Evolutionary conservation across 92 coral and sea anemone genomes (phyloP), one percentile per base, ranked within the genome.

Genomic region (Palythoa grandis): DNA sequence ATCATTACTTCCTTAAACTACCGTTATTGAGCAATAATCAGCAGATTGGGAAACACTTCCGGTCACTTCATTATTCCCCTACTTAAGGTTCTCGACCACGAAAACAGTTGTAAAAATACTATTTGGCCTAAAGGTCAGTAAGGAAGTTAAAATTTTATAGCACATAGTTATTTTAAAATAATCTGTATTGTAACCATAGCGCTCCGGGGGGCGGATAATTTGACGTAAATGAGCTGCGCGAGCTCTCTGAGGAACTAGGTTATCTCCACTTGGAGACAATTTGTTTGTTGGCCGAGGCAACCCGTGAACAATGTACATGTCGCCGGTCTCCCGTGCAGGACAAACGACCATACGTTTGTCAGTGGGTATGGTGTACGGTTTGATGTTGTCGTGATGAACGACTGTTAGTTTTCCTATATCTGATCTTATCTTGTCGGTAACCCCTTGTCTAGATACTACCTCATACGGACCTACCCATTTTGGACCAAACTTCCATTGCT

Each of bases 401-500:
- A 82, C 90, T 61, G 75, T 39, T 20, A 54, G 17, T 67, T 87
- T 90, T 23, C 86, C 91, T 69, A 38, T 25, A 20, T 72, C 37
- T n/a, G 88, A 87, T 57, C 25, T 69, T 1, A 87, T 82, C 67
- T 82, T 87, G 76, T 90, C 86, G 35, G 87, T 79, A 66, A 87
- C 93, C 8, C 93, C 93, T 19, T 35, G 35, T 29, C 86, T 17
- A 70, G 66, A 25, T 74, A 87, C 50, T 29, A 90, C 66, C 52
- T 74, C 74, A 68, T 43, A 87, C 22, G 90, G 93, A 12, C 93
- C 90, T 7, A 87, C 60, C 93, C 93, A 90, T 83, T 80, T 90
- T 40, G 7, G 53, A 2, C 93, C 93, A 40, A 90, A 82, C 53
- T 90, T 90, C 93, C 93, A 87, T 37, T 47, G 66, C 68, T 87